Base-by-base conservation (phyloP, 2,888 invertebrate species). In the Globia sparganii region DNA sequence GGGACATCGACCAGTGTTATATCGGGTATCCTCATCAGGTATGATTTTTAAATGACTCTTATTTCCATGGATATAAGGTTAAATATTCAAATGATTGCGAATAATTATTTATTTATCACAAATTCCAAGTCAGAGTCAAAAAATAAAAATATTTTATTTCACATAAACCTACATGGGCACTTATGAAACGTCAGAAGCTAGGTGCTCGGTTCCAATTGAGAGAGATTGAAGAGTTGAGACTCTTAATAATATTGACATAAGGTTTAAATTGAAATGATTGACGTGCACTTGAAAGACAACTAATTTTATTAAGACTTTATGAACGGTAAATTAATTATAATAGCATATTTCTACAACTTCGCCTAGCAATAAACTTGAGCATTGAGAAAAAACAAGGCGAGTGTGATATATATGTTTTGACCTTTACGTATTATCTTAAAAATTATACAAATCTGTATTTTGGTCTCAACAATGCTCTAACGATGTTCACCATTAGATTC, bases 1-100 rank as follows among this genome's bases (percentile, higher is more conserved):
- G 99, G 99, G 97, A 99, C 92, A 99, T 99, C 81, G 98, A 98
- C 88, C 97, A 98, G 91, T 99, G 99, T 92, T 99, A 99, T 97
- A 93, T 97, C 73, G 97, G 97, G 49, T 98, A 98, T 92, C 98
- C 98, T 25, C 97, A 98, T 95, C 98, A 98, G 97, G 98, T 98
- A 31, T 89, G 67, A 46, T 31, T 64, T 46, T 58, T 34, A 43
- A 21, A 0, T 69, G 13, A 58, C 18, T 67, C 15, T 58, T 64
- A 46, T 68, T 0, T 0, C 0, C 2, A 59, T 72, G 11, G 6
- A 4, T 2, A 4, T 72, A 79, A 43, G 28, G 46, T 73, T 78
- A 11, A 66, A 66, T 43, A 28, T 66, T 66, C 0, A 49, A 72
- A 37, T n/a, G 1, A 28, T 43, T 28, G 9, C 1, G 11, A 37